phyloP scores from a whole-genome alignment of 2,888 invertebrate genomes.

The Chrysolina haemoptera region DNA sequence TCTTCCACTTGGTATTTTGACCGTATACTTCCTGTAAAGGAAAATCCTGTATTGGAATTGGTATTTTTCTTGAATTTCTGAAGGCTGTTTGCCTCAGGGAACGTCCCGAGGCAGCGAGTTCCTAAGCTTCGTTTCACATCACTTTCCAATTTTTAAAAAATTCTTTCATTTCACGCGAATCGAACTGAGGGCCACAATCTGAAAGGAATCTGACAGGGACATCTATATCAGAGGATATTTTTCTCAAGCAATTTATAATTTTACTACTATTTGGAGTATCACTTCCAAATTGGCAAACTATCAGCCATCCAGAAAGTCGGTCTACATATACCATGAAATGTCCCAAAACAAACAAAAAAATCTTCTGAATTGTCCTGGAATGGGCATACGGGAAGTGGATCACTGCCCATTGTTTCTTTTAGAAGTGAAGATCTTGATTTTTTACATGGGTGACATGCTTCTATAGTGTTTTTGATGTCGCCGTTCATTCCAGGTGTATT shows the following conservation, averaged over 20 bases:
- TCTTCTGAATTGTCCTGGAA: not conserved
- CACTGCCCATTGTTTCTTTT: not conserved
- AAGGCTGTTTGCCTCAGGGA: too few relatives aligned
- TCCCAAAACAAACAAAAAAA: not conserved
- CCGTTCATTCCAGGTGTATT: not conserved
- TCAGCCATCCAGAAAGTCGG: conserved; percentile 15
- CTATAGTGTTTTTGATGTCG: not conserved
- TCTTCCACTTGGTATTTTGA: too few relatives aligned
- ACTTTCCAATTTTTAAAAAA: not conserved
- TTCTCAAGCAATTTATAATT: conserved; percentile 12
- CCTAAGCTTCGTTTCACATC: too few relatives aligned
- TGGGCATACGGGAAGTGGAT: not conserved
- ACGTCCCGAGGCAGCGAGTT: too few relatives aligned
- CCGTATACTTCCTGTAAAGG: too few relatives aligned
- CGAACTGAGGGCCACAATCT: conserved; percentile 8
- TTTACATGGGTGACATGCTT: not conserved
- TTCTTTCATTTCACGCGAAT: not conserved
- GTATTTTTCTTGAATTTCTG: too few relatives aligned
- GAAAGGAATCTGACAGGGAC: conserved; percentile 22
- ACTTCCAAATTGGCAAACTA: not conserved
- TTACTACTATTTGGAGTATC: not conserved
- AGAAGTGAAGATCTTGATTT: not conserved
- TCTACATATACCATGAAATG: conserved; percentile 7
- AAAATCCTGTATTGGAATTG: too few relatives aligned
- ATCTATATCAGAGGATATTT: conserved; percentile 12